A percentile compares a stretch with the other conserved stretches of the same genome.
Conservation (phyloP, 2,113 vertebrate genomes). For the Antigone vipio region DNA sequence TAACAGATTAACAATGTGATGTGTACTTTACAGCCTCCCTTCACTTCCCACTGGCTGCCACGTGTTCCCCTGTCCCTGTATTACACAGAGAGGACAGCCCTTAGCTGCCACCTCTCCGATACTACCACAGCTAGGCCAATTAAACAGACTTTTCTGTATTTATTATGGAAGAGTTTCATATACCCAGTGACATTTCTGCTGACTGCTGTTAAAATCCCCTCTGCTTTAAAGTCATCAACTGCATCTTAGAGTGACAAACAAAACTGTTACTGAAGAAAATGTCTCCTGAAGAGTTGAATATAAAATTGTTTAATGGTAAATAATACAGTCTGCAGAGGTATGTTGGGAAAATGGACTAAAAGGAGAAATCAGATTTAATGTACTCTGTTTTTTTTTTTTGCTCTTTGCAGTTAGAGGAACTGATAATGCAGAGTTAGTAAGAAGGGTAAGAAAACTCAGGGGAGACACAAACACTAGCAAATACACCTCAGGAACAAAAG, state of each 20-base stretch:
- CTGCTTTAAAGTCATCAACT: neutral
- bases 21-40: neutral
- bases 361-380: neutral
- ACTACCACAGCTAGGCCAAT: neutral
- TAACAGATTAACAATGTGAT: neutral
- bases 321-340: neutral
- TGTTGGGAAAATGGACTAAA: neutral
- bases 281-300: neutral
- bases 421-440: neutral
- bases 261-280: neutral
- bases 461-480: neutral
- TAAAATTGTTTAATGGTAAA: neutral
- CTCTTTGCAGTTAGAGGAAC: neutral
- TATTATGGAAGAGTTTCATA: neutral
- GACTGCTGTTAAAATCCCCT: slow-evolving; percentile 25
- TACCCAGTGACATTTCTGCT: slow-evolving; percentile 4
- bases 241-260: neutral
- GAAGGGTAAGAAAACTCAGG: neutral
- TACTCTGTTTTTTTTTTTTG: neutral
- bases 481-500: neutral
- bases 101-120: neutral
- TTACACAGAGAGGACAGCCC: neutral
- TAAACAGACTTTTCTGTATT: slow-evolving; percentile 11
- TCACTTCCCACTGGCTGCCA: neutral
- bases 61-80: neutral